A percentile compares a stretch with the other conserved stretches of the same genome.
Conservation (phyloP, 2,113 vertebrate genomes). For the Progne subis region DNA sequence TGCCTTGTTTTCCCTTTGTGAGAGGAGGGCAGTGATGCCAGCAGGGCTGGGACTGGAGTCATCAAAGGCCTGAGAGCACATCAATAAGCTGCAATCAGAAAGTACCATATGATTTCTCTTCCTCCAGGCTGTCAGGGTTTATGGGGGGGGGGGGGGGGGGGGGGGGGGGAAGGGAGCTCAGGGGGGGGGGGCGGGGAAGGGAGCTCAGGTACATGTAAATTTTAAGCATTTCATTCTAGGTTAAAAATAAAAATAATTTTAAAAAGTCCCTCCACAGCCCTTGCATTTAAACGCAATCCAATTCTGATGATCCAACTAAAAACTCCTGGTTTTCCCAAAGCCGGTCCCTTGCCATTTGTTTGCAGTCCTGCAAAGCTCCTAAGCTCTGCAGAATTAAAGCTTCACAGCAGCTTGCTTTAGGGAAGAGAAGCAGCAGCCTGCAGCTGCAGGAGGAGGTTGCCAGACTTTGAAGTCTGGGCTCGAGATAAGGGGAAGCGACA, state of each 20-base stretch:
- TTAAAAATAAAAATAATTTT: too few relatives aligned
- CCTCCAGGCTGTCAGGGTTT: background rate
- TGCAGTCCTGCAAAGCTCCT: constrained; percentile 37
- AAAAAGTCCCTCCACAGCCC: background rate
- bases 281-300: background rate
- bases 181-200: background rate
- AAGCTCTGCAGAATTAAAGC: constrained; percentile 31
- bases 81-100: background rate
- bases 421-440: background rate
- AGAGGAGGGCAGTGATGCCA: background rate
- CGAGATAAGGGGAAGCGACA: constrained; percentile 5
- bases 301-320: background rate
- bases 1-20: background rate
- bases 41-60: background rate
- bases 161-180: background rate
- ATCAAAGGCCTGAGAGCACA: background rate
- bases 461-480: constrained; percentile 52
- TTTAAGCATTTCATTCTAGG: background rate
- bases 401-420: constrained; percentile 34
- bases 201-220: background rate
- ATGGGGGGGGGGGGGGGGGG: too few relatives aligned
- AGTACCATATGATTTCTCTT: background rate
- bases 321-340: constrained; percentile 6
- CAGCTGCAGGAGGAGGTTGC: constrained; percentile 17
- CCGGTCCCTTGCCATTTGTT: background rate